Evolutionary conservation across 2,888 invertebrate genomes (phyloP).

Genomic region (Sphaerophoria taeniata): DNA sequence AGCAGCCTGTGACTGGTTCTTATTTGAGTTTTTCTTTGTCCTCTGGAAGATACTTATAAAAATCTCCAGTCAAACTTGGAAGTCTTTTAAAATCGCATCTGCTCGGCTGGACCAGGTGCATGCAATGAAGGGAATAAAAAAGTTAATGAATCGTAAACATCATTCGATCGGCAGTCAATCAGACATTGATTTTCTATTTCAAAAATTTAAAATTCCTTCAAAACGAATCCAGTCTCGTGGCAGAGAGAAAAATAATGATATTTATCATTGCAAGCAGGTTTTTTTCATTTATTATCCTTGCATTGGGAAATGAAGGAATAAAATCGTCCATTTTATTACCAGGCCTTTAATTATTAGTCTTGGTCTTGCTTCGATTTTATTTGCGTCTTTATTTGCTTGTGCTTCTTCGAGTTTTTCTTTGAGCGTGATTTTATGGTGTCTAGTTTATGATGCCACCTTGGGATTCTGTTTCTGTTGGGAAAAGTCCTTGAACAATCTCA

Average conservation of each 20-base stretch:
- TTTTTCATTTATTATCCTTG: neutral
- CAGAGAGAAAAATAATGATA: neutral
- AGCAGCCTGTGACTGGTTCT: too few relatives aligned
- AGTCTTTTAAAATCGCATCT: neutral
- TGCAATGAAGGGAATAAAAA: neutral
- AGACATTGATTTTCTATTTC: neutral
- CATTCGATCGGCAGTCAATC: slow-evolving; percentile 14
- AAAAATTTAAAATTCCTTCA: neutral
- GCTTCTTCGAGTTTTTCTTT: neutral
- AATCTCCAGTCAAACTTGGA: neutral
- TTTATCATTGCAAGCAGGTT: neutral
- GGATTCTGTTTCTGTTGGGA: neutral
- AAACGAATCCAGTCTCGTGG: neutral
- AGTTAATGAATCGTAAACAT: slow-evolving; percentile 58
- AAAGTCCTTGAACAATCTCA: slow-evolving; percentile 21
- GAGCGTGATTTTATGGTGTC: slow-evolving; percentile 34
- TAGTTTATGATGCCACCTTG: slow-evolving; percentile 10
- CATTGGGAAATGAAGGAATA: neutral
- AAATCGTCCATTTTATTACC: neutral
- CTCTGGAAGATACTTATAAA: neutral
- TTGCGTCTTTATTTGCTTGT: slow-evolving; percentile 1
- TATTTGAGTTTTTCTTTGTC: neutral
- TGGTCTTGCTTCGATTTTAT: neutral
- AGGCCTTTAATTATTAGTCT: slow-evolving; percentile 7
- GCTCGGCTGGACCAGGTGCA: too few relatives aligned